Evolutionary conservation across 2,113 vertebrate genomes (phyloP).

Genomic region (Ardeotis arabs): DNA sequence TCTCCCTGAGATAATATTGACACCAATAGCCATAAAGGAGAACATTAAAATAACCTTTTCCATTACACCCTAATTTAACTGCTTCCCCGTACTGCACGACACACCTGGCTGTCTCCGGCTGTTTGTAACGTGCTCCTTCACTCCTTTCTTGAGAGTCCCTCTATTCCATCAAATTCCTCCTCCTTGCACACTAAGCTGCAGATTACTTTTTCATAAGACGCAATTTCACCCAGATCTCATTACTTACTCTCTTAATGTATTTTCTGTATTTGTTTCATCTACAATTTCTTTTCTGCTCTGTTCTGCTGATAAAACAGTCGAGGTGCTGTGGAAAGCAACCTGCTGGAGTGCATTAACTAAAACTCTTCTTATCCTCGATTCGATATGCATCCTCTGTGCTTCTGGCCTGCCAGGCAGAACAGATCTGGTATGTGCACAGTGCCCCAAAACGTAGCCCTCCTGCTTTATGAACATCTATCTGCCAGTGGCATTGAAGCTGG

Average conservation of each 20-base stretch:
- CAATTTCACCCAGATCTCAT: slow-evolving; percentile 77
- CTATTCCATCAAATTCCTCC: slow-evolving; percentile 59
- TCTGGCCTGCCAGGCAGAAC: background rate
- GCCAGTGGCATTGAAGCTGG: background rate
- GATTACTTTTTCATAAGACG: slow-evolving; percentile 78
- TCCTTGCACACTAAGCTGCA: slow-evolving; percentile 66
- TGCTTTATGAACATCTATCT: background rate
- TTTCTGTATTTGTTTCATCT: slow-evolving; percentile 65
- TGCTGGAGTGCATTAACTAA: slow-evolving; percentile 18
- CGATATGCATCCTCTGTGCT: background rate
- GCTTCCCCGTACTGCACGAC: background rate
- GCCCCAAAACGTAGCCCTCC: background rate
- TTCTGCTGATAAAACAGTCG: slow-evolving; percentile 33
- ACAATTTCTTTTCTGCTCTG: slow-evolving; percentile 48
- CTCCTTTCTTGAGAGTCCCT: slow-evolving; percentile 25
- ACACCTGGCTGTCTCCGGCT: slow-evolving; percentile 53
- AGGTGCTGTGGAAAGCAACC: background rate
- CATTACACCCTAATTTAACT: slow-evolving; percentile 63
- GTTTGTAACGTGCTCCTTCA: slow-evolving; percentile 61
- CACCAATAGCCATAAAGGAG: slow-evolving; percentile 54
- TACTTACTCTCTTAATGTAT: slow-evolving; percentile 78
- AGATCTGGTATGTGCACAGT: accelerated
- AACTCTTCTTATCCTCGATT: background rate
- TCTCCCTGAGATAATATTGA: slow-evolving; percentile 43
- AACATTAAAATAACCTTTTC: slow-evolving; percentile 56